Evolutionary conservation across 2,797 vertebrate species (phyloP).

Genomic region (Cuniculus paca): DNA sequence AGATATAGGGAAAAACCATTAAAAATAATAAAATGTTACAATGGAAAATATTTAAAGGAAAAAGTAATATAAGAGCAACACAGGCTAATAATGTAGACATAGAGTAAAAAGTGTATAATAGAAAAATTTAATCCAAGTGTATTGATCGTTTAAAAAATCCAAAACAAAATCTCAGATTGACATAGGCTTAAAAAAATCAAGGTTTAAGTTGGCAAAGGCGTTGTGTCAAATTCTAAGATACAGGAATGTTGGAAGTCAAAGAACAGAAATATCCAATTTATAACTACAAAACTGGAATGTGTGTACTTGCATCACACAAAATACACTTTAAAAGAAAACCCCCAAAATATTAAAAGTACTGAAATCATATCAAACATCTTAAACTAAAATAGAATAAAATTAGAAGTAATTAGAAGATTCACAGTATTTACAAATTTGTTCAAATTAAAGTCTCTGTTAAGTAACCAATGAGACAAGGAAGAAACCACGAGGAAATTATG

Average conservation of each 20-base stretch:
- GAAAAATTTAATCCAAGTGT: background rate
- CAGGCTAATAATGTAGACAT: background rate
- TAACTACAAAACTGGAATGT: background rate
- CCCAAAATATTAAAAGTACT: background rate
- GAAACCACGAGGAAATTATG: background rate
- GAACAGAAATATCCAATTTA: background rate
- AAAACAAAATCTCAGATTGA: background rate
- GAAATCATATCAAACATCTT: background rate
- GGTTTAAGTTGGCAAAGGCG: background rate
- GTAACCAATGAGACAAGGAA: too few relatives aligned
- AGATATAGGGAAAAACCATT: background rate
- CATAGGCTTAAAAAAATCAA: background rate
- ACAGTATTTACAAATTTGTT: background rate
- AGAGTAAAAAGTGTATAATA: background rate
- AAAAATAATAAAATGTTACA: background rate
- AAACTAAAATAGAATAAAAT: background rate
- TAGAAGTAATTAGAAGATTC: background rate
- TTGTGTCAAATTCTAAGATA: background rate
- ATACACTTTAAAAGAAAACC: background rate
- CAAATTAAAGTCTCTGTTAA: too few relatives aligned
- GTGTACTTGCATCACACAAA: background rate
- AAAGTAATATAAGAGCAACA: background rate
- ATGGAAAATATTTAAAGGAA: background rate
- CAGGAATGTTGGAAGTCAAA: background rate
- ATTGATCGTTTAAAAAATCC: background rate